Base-by-base conservation (phyloP, 2,888 invertebrate species). In the Acrobasis suavella region DNA sequence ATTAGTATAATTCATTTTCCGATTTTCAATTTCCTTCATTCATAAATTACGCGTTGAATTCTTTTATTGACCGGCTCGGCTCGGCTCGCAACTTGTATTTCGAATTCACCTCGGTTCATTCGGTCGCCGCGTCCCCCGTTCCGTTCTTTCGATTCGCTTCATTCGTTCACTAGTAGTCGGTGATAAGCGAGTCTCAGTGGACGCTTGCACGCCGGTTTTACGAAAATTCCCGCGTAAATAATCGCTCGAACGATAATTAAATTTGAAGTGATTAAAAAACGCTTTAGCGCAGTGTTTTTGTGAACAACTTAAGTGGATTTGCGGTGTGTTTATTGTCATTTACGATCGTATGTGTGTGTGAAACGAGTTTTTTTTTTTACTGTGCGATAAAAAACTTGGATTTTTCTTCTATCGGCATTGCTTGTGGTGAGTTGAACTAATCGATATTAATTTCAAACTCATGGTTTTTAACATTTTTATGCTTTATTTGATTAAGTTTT, bases 111-210 rank as follows among this genome's bases (percentile, higher is more conserved):
- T 55, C 37, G 49, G 42, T 58, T 64, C 69, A 56, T 69, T 67
- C 69, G 64, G 54, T 73, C 71, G 68, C 73, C 67, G 71, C 76
- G 64, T 81, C 80, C 58, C 42, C 63, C 58, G 72, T 77, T 79
- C 63, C 58, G 72, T 77, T 79, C 82, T 76, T 80, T 83, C 78
- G 72, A 70, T 70, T 74, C 74, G 69, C 68, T 72, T 71, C 72
- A 70, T 76, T 85, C 86, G 75, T 74, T 80, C 82, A 66, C 68
- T 74, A 90, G 91, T 91, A 85, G 83, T 78, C 80, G 74, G 76
- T 86, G 89, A 89, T 89, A 89, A 87, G 84, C 81, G 83, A 66
- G 69, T 46, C 60, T 55, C 22, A 66, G 58, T 50, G 74, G 83
- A 77, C 74, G 88, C 82, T 64, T 70, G 69, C 72, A 69, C 69